Evolutionary conservation across 2,113 vertebrate species (phyloP).

Genomic region (Argyrosomus japonicus): DNA sequence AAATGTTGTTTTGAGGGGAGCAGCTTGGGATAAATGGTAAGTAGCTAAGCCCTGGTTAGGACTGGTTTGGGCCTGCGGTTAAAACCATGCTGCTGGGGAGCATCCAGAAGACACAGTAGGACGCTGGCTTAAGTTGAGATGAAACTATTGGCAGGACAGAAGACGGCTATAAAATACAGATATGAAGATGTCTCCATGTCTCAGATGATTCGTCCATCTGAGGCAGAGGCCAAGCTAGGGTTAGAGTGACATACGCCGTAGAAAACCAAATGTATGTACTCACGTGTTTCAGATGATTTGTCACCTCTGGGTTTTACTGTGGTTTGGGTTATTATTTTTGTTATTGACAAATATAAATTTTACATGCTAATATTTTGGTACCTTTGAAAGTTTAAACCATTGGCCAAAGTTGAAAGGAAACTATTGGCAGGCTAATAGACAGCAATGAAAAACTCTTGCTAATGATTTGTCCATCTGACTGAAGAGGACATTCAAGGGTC

Average conservation of each 20-base stretch:
- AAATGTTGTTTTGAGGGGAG: conserved; percentile 68
- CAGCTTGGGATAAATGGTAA: conserved; percentile 61
- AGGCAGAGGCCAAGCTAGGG: conserved; percentile 9
- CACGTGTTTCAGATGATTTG: conserved; percentile 9
- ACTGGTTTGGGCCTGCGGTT: conserved; percentile 55
- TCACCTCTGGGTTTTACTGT: conserved; percentile 31
- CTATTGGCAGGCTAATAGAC: conserved; percentile 62
- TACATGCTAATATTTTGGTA: conserved; percentile 39
- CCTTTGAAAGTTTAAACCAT: conserved; percentile 55
- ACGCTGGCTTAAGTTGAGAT: conserved; percentile 64
- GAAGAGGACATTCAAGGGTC: conserved; percentile 70
- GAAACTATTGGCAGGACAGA: conserved; percentile 63
- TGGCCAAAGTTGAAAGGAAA: conserved; percentile 69
- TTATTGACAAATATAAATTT: conserved; percentile 68
- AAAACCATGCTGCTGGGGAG: conserved; percentile 64
- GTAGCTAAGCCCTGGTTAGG: conserved; percentile 57
- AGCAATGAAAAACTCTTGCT: conserved; percentile 64
- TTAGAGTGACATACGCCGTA: not conserved
- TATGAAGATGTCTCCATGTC: conserved; percentile 72
- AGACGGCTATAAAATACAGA: conserved; percentile 65
- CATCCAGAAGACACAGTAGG: conserved; percentile 64
- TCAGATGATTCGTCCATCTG: conserved; percentile 56
- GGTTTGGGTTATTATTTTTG: conserved; percentile 16
- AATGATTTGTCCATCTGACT: conserved; percentile 77
- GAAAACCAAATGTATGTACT: not conserved